These are phyloP conservation scores for Drosophila orosa DNA, from an alignment of 1,140 invertebrate species.

Conservation along the genomic window DNA sequence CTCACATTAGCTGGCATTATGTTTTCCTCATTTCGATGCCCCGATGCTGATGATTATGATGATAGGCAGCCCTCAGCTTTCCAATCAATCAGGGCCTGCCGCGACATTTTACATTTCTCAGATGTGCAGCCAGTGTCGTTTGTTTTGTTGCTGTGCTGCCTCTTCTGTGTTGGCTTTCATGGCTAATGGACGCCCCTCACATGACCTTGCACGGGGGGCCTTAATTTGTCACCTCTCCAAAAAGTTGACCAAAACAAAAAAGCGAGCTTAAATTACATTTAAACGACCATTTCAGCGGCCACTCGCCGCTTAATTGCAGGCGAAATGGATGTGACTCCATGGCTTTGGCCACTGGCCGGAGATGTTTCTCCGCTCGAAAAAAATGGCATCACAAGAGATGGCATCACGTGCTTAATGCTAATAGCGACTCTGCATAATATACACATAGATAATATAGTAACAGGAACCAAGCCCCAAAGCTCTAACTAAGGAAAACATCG, in stretches of 20 bases:
- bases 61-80: slow-evolving; percentile 62
- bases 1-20: slow-evolving; percentile 64
- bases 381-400: slow-evolving; percentile 45
- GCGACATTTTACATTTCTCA: slow-evolving; percentile 31
- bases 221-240: slow-evolving; percentile 74
- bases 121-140: slow-evolving; percentile 58
- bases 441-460: slow-evolving; percentile 12
- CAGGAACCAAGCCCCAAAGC: slow-evolving; percentile 47
- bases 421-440: slow-evolving; percentile 21
- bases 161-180: slow-evolving; percentile 45
- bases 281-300: slow-evolving; percentile 68
- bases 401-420: slow-evolving; percentile 67
- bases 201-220: slow-evolving; percentile 70
- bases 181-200: slow-evolving; percentile 79
- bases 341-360: slow-evolving; percentile 5
- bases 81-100: slow-evolving; percentile 62
- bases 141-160: slow-evolving; percentile 11
- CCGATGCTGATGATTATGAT: slow-evolving; percentile 22
- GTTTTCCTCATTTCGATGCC: slow-evolving; percentile 48
- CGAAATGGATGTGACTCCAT: slow-evolving; percentile 33
- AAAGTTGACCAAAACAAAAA: slow-evolving; percentile 61
- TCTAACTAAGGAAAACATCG: slow-evolving; percentile 33
- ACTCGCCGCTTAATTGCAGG: slow-evolving; percentile 59
- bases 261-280: slow-evolving; percentile 72
- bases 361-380: slow-evolving; percentile 33